Percentiles rank a stretch among this genome's conserved stretches.
These are phyloP conservation scores for Teleopsis dalmanni DNA, from an alignment of 1,140 invertebrate species.

Conservation along the genomic window DNA sequence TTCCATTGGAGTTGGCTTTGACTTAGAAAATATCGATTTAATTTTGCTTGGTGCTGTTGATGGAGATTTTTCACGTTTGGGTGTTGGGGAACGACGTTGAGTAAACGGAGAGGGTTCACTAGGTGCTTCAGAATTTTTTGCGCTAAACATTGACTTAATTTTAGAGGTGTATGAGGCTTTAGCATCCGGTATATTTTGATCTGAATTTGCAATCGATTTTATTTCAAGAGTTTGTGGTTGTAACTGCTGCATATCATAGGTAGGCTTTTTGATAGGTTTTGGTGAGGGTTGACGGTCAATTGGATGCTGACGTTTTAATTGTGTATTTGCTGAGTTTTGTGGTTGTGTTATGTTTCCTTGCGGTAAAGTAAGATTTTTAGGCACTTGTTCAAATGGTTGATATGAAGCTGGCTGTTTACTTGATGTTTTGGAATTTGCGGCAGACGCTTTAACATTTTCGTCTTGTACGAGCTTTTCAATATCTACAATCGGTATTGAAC, in stretches of 20 bases:
- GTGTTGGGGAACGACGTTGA: slow-evolving; percentile 16
- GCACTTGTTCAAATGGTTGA: background rate
- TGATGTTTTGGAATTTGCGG: slow-evolving; percentile 23
- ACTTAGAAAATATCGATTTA: slow-evolving; percentile 24
- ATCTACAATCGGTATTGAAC: slow-evolving; percentile 25
- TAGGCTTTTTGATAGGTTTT: slow-evolving; percentile 11
- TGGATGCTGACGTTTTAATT: slow-evolving; percentile 32
- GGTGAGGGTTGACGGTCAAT: slow-evolving; percentile 28
- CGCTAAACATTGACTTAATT: slow-evolving; percentile 32
- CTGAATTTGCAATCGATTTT: background rate
- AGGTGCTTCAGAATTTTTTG: slow-evolving; percentile 12
- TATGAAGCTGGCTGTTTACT: background rate
- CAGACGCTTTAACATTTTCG: slow-evolving; percentile 24
- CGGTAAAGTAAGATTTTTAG: background rate
- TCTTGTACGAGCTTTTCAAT: slow-evolving; percentile 24
- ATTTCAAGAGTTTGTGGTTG: slow-evolving; percentile 3
- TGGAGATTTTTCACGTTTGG: slow-evolving; percentile 25
- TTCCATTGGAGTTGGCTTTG: slow-evolving; percentile 25
- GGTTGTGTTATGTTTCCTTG: background rate
- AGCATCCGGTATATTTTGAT: slow-evolving; percentile 17
- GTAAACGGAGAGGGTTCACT: slow-evolving; percentile 9
- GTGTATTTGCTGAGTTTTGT: slow-evolving; percentile 1
- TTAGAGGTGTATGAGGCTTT: slow-evolving; percentile 31
- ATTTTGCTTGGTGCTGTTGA: slow-evolving; percentile 20
- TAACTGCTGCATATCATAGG: background rate